These are phyloP conservation scores for Peromyscus eremicus DNA, from an alignment of 2,797 vertebrate genomes.

Conservation along the genomic window DNA sequence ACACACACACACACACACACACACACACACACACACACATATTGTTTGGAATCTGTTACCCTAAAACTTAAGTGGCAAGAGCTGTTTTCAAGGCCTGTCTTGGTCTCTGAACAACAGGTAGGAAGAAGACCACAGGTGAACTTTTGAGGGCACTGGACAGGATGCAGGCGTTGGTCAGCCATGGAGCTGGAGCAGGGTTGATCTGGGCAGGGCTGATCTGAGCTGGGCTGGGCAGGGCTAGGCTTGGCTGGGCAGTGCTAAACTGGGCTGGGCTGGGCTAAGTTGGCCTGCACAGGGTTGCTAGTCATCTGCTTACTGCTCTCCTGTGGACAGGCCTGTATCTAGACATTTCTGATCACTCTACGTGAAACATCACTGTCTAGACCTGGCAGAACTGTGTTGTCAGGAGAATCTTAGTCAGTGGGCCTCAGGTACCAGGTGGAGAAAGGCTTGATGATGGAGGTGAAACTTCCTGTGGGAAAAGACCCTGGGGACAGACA, in stretches of 20 bases:
- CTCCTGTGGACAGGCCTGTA: neutral
- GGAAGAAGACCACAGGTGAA: neutral
- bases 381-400: neutral
- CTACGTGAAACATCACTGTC: neutral
- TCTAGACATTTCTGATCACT: neutral
- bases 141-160: neutral
- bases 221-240: neutral
- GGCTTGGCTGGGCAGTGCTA: too few relatives aligned
- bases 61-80: neutral
- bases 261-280: neutral
- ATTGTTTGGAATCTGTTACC: neutral
- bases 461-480: slow-evolving; percentile 66
- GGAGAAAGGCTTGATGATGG: slow-evolving; percentile 1
- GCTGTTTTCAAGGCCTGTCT: neutral
- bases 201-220: neutral
- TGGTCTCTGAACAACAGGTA: neutral
- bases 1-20: neutral
- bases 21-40: neutral
- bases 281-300: neutral
- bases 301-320: neutral
- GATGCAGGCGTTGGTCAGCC: too few relatives aligned
- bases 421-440: slow-evolving; percentile 37
- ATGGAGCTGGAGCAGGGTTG: neutral
- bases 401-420: neutral
- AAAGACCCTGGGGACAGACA: slow-evolving; percentile 65